Percentiles rank a stretch among this genome's conserved stretches.
Evolutionary conservation across 2,888 invertebrate species (phyloP).

Genomic region (Acheta domesticus): DNA sequence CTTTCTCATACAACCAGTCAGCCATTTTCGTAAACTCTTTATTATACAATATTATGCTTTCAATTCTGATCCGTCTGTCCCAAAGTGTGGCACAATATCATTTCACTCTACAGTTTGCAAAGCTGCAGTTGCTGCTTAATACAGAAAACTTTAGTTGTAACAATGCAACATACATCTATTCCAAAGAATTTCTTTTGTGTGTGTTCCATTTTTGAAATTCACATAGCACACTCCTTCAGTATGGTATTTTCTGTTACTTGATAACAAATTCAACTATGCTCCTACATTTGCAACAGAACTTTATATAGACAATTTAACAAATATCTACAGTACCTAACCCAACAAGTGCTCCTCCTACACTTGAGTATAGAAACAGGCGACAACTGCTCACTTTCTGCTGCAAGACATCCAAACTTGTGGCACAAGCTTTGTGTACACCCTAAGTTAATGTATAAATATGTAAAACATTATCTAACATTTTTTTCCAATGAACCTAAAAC

Average conservation of each 20-base stretch:
- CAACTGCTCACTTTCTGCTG: slow-evolving; percentile 18
- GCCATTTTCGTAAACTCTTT: neutral
- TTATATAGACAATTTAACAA: slow-evolving; percentile 10
- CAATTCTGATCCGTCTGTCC: slow-evolving; percentile 18
- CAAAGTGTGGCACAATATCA: neutral
- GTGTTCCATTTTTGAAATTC: neutral
- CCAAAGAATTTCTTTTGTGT: neutral
- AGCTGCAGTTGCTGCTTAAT: neutral
- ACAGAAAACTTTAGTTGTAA: neutral
- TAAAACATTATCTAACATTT: neutral
- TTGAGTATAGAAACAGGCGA: slow-evolving; percentile 5
- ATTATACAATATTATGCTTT: neutral
- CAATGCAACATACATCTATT: slow-evolving; percentile 1
- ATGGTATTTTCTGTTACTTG: slow-evolving; percentile 9
- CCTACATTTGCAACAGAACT: neutral
- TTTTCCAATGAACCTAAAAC: slow-evolving; percentile 5
- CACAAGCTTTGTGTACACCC: slow-evolving; percentile 5
- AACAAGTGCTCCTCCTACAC: neutral
- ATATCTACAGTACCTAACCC: slow-evolving; percentile 10
- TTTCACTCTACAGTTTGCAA: neutral
- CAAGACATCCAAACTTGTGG: slow-evolving; percentile 18
- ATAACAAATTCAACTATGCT: slow-evolving; percentile 1
- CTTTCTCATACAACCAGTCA: neutral
- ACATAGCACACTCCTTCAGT: neutral
- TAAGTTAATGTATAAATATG: slow-evolving; percentile 11